A percentile compares a stretch with the other conserved stretches of the same genome.
Conservation (phyloP, 2,888 invertebrate species). For the Lepidocyrtoides sp. region DNA sequence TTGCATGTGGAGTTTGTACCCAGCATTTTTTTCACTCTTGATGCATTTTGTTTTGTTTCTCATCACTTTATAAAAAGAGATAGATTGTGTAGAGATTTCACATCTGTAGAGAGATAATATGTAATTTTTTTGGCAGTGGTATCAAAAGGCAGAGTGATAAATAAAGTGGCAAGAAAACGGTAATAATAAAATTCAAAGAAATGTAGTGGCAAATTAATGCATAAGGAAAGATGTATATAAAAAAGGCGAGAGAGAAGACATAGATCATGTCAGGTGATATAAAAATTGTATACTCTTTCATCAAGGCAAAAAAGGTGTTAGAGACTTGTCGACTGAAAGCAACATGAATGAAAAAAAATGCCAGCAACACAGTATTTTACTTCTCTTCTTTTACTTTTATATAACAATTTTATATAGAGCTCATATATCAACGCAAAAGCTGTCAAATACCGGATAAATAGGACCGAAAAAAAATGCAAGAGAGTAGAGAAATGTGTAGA, state of each 20-base stretch:
- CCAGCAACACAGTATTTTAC: neutral
- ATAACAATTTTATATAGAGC: neutral
- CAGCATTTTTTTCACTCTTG: no score
- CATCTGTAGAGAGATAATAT: no score
- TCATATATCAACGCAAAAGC: neutral
- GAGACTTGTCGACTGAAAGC: neutral
- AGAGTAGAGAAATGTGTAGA: neutral
- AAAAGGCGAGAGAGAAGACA: neutral
- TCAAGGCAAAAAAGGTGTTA: conserved; percentile 11
- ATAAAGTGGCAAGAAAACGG: conserved; percentile 6
- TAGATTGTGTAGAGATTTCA: no score
- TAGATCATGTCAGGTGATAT: neutral
- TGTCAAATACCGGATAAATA: conserved; percentile 6
- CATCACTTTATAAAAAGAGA: neutral
- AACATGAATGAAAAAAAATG: neutral
- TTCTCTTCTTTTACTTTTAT: neutral
- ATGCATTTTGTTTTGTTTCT: no score
- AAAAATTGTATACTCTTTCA: no score
- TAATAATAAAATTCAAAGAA: neutral
- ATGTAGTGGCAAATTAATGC: conserved; percentile 24
- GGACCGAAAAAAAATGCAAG: neutral
- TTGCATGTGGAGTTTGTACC: no score
- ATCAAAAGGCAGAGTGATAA: neutral
- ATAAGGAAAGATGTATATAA: neutral
- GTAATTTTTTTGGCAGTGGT: conserved; percentile 4